Evolutionary conservation across 2,888 invertebrate genomes (phyloP), one percentile per base, ranked within the genome.

Genomic region (Elmis aenea): DNA sequence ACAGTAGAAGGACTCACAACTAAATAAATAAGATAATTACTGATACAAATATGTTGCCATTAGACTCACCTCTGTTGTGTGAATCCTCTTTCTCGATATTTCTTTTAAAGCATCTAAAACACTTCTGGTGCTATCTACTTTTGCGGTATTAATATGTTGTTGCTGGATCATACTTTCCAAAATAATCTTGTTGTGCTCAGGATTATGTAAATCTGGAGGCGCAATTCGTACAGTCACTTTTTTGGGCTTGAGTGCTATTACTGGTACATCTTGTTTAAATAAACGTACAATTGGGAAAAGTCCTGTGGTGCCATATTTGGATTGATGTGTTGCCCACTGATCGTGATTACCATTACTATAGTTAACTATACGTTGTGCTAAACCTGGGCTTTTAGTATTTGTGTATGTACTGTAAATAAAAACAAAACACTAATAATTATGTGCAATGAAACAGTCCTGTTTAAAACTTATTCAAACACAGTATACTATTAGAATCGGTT

Each of bases 31-130:
- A n/a, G n/a, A n/a, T n/a, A n/a, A n/a, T n/a, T n/a, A n/a, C n/a
- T n/a, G n/a, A n/a, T n/a, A n/a, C n/a, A n/a, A n/a, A n/a, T n/a
- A n/a, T n/a, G n/a, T n/a, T n/a, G n/a, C n/a, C n/a, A n/a, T n/a
- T 33, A 33, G 13, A 46, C 44, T 46, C 48, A 62, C 62, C 39
- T 60, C 73, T 46, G 62, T 68, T 46, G 62, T 68, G 48, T 72
- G 73, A 14, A 75, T 74, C 18, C 75, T 62, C 54, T 75, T 75
- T 13, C 74, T 61, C 1, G 75, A 75, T 29, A 75, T 75, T 56
- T 75, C 75, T 45, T 73, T 74, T 1, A 75, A 53, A 8, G 72
- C 75, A 53, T 75, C 75, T 18, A 75, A 54, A 3, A 75, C 74
- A 54, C 72, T 74, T 31, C 70, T 63, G 1, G 73, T 72, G 28